These are phyloP conservation scores for Drosophila melanosoma DNA, from an alignment of 2,888 invertebrate species.

Conservation along the genomic window DNA sequence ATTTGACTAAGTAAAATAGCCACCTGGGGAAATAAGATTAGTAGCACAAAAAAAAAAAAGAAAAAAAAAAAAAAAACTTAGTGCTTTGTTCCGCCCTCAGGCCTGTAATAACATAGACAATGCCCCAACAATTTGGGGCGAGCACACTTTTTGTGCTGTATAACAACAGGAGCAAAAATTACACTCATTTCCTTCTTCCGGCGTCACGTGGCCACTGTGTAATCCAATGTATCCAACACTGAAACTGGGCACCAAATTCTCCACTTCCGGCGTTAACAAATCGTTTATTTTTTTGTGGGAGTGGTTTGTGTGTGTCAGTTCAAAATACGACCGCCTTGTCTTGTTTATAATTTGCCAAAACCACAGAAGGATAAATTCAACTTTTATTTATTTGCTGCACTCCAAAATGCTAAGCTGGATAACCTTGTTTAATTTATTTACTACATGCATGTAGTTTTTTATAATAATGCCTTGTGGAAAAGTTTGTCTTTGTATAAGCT, in stretches of 20 bases:
- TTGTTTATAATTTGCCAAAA: constrained; percentile 49
- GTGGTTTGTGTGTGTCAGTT: neutral
- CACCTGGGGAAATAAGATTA: constrained; percentile 34
- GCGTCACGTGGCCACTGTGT: constrained; percentile 69
- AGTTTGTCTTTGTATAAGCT: neutral
- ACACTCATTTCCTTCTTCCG: constrained; percentile 72
- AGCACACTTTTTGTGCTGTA: constrained; percentile 32
- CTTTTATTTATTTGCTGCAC: constrained; percentile 32
- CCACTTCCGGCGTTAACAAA: constrained; percentile 58
- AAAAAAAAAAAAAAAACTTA: constrained; percentile 23
- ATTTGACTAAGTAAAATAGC: constrained; percentile 24
- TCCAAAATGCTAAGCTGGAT: constrained; percentile 15
- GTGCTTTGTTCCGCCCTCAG: constrained; percentile 34
- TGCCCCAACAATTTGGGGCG: constrained; percentile 49
- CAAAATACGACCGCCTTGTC: constrained; percentile 39
- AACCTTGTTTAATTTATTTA: neutral
- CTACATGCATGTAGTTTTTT: neutral
- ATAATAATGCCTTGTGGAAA: neutral
- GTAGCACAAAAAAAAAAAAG: constrained; percentile 16
- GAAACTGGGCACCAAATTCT: constrained; percentile 49
- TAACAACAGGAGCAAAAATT: constrained; percentile 44
- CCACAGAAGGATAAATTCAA: constrained; percentile 25
- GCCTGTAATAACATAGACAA: constrained; percentile 54
- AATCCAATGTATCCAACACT: constrained; percentile 7
- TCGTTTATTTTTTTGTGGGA: constrained; percentile 13